These are phyloP conservation scores for Nyctereutes procyonoides DNA, from an alignment of 2,113 vertebrate species.

Conservation along the genomic window DNA sequence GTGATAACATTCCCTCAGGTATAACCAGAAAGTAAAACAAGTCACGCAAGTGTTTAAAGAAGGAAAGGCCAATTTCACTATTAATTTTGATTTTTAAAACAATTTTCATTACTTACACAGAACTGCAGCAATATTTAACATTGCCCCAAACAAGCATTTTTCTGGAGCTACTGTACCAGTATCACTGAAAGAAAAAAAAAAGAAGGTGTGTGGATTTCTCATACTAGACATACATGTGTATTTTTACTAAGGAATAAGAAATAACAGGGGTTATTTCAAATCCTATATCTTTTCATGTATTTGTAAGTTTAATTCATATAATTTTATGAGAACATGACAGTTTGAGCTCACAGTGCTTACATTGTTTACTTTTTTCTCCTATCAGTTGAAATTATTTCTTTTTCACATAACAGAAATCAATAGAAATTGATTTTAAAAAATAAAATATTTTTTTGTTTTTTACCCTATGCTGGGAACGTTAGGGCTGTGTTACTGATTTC, in stretches of 20 bases:
- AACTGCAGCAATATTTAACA: constrained; percentile 93
- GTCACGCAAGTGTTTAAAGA: background rate
- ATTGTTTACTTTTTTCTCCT: background rate
- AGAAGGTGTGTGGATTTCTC: constrained; percentile 11
- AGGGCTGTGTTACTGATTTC: background rate
- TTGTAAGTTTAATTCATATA: background rate
- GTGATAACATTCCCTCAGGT: background rate
- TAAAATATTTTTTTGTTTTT: too few species aligned
- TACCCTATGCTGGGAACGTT: background rate
- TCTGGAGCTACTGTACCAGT: constrained; percentile 93
- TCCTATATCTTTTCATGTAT: background rate
- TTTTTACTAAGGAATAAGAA: constrained; percentile 17
- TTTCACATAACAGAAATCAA: constrained; percentile 46
- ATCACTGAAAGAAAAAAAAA: constrained; percentile 90
- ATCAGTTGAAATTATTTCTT: constrained; percentile 22
- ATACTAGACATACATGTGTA: background rate
- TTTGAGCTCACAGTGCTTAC: background rate
- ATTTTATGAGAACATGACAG: background rate
- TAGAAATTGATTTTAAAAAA: background rate
- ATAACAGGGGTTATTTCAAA: background rate
- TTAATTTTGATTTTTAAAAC: background rate
- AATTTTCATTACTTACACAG: constrained; percentile 89
- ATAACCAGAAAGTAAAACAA: constrained; percentile 10
- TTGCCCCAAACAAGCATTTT: constrained; percentile 96
- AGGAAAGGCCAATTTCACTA: background rate